phyloP scores from a whole-genome alignment of 2,888 invertebrate genomes.

The Kuschelorhynchus macadamiae region DNA sequence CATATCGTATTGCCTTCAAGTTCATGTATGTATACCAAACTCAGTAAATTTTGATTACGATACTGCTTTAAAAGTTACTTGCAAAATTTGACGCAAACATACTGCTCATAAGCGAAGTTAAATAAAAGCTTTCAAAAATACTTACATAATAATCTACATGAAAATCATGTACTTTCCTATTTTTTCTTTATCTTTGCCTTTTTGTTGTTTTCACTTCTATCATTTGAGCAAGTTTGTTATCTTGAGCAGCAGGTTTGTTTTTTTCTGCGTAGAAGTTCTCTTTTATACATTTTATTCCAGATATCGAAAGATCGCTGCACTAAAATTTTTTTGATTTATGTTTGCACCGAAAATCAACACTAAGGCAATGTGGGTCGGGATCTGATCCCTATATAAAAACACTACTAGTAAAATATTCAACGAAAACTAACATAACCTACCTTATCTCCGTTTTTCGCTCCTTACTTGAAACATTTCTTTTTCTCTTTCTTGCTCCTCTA shows the following conservation, averaged over 20 bases:
- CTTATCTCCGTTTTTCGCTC: no score
- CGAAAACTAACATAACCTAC: background rate
- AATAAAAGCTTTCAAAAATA: no score
- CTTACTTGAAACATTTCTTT: background rate
- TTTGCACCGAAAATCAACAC: no score
- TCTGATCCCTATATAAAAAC: background rate
- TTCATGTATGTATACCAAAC: no score
- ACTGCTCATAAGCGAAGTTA: no score
- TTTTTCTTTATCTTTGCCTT: slow-evolving; percentile 19
- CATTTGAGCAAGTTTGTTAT: slow-evolving; percentile 30
- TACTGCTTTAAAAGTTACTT: no score
- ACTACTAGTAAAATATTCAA: background rate
- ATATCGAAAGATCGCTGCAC: slow-evolving; percentile 15
- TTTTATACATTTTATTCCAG: slow-evolving; percentile 26
- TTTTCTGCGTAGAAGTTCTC: slow-evolving; percentile 25
- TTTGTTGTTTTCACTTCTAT: slow-evolving; percentile 15
- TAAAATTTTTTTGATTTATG: slow-evolving; percentile 10
- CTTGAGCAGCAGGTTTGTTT: slow-evolving; percentile 17
- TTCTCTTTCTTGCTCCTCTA: slow-evolving; percentile 16
- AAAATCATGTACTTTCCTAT: slow-evolving; percentile 18
- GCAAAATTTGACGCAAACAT: no score
- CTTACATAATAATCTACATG: slow-evolving; percentile 6
- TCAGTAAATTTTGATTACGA: no score
- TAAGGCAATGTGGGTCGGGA: background rate
- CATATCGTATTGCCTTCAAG: no score